Conservation (phyloP, 1,140 invertebrate species). For the Drosophila burlai region DNA sequence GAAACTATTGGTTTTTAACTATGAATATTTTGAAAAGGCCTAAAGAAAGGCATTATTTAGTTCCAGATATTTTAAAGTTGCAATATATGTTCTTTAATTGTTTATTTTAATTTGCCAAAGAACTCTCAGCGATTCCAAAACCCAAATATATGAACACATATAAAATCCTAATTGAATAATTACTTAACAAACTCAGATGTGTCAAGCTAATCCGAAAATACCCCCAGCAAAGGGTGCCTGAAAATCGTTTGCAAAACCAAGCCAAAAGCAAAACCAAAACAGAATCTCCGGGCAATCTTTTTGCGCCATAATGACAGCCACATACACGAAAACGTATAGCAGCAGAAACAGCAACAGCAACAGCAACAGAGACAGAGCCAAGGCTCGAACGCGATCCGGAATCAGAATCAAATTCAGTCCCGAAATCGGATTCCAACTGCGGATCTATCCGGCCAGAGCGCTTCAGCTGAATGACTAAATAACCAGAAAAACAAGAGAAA, state of each 20-base stretch:
- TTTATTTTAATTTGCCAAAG: neutral
- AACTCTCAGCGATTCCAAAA: neutral
- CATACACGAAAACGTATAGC: slow-evolving; percentile 31
- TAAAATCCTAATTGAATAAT: neutral
- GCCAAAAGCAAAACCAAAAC: slow-evolving; percentile 17
- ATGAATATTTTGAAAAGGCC: neutral
- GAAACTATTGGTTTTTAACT: neutral
- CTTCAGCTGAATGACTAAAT: slow-evolving; percentile 4
- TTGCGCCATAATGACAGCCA: slow-evolving; percentile 61
- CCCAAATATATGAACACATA: neutral
- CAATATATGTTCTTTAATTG: too few species aligned
- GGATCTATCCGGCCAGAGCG: slow-evolving; percentile 7
- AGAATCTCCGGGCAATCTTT: slow-evolving; percentile 57
- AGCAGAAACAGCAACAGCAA: slow-evolving; percentile 11
- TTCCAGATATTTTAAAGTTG: too few species aligned
- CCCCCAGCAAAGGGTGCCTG: neutral
- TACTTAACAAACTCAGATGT: slow-evolving; percentile 1
- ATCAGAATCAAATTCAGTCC: slow-evolving; percentile 12
- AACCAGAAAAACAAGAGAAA: neutral
- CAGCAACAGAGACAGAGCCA: slow-evolving; percentile 19
- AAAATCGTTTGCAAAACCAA: slow-evolving; percentile 25
- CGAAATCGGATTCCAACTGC: slow-evolving; percentile 8
- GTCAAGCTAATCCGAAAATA: neutral
- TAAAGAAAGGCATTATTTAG: neutral
- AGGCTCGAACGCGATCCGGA: slow-evolving; percentile 21